Conservation (phyloP, 2,797 vertebrate species). For the Neosilurus mollespiculum region DNA sequence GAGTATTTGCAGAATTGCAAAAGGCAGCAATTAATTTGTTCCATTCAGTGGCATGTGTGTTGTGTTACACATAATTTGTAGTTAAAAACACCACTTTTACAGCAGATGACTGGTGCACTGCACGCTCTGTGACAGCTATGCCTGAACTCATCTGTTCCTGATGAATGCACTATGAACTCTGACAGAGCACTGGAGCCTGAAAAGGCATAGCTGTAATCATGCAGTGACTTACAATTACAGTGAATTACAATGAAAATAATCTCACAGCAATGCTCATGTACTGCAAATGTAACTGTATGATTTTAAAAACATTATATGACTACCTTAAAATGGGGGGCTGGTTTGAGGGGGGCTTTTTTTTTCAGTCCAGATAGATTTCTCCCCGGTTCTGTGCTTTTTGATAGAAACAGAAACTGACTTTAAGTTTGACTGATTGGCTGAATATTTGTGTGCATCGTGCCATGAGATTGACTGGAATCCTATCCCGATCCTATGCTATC, state of each 20-base stretch:
- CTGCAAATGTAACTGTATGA: not conserved
- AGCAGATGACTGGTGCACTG: conserved; percentile 10
- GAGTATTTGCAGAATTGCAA: conserved; percentile 20
- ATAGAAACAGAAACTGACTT: not conserved
- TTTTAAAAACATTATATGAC: not conserved
- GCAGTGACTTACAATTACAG: not conserved
- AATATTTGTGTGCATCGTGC: not conserved
- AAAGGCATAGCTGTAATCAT: not conserved
- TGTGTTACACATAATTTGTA: conserved; percentile 23
- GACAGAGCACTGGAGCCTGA: not conserved
- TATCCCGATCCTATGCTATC: not conserved
- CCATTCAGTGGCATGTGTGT: conserved; percentile 23
- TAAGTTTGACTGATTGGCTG: not conserved
- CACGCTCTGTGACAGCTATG: not conserved
- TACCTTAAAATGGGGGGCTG: no score
- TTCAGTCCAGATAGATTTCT: not conserved
- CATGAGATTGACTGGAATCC: not conserved
- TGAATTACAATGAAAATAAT: not conserved
- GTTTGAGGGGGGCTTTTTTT: no score
- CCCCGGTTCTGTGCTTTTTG: not conserved
- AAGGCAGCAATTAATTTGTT: conserved; percentile 37
- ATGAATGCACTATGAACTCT: conserved; percentile 24
- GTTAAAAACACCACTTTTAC: not conserved
- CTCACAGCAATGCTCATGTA: not conserved
- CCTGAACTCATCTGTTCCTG: conserved; percentile 15